phyloP scores from a whole-genome alignment of 2,797 vertebrate genomes.

The Sebastes cheni region DNA sequence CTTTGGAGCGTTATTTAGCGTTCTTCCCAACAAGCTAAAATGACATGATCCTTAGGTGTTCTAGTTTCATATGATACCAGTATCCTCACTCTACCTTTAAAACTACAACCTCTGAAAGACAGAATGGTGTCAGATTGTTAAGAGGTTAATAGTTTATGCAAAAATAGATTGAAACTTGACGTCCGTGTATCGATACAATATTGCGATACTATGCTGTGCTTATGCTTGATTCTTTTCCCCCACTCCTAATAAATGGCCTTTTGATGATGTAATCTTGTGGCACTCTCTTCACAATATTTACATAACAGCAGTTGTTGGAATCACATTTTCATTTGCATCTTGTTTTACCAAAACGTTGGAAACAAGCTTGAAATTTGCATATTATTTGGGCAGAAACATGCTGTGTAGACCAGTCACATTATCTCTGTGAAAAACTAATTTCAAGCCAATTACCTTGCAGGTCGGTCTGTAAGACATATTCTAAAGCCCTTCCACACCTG shows the following conservation, averaged over 20 bases:
- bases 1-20: too few relatives aligned
- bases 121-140: too few relatives aligned
- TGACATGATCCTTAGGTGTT: too few relatives aligned
- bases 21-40: too few relatives aligned
- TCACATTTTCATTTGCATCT: constrained; percentile 8
- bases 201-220: too few relatives aligned
- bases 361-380: not conserved
- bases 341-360: not conserved
- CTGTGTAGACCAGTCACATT: not conserved
- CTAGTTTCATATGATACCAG: too few relatives aligned
- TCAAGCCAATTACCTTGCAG: not conserved
- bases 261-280: not conserved
- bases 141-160: too few relatives aligned
- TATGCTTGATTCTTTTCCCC: too few relatives aligned
- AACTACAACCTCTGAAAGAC: too few relatives aligned
- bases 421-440: not conserved
- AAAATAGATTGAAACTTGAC: too few relatives aligned
- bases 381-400: not conserved
- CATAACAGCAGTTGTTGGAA: not conserved
- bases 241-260: not conserved
- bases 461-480: not conserved
- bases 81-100: too few relatives aligned
- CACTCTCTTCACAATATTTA: not conserved
- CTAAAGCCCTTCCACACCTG: not conserved
- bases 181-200: too few relatives aligned